A percentile compares a stretch with the other conserved stretches of the same genome.
phyloP scores from a whole-genome alignment of 2,113 vertebrate species.

The Seriola quinqueradiata region DNA sequence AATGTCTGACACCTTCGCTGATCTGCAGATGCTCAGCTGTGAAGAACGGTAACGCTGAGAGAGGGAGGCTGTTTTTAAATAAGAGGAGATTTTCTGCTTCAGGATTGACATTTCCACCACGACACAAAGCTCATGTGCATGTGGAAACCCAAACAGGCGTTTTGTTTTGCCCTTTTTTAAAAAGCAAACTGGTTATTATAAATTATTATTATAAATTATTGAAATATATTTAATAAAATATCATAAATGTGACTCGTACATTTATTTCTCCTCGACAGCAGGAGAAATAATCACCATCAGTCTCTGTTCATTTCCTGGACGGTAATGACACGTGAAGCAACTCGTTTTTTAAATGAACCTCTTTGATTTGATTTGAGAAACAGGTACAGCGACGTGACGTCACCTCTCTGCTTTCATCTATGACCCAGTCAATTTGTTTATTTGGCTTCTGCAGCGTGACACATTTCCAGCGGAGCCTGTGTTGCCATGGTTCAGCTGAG shows the following conservation, averaged over 20 bases:
- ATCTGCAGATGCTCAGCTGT: neutral
- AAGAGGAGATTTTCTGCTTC: conserved; percentile 2
- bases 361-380: neutral
- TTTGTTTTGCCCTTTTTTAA: neutral
- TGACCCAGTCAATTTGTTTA: conserved; percentile 41
- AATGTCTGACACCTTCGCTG: neutral
- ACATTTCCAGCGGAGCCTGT: conserved; percentile 32
- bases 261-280: conserved; percentile 3
- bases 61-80: neutral
- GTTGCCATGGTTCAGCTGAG: conserved; percentile 65
- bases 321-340: too few relatives aligned
- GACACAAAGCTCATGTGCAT: neutral
- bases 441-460: conserved; percentile 51
- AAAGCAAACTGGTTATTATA: neutral
- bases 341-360: neutral
- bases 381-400: neutral
- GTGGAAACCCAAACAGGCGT: neutral
- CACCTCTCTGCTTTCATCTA: conserved; percentile 36
- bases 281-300: neutral
- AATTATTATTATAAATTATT: too few relatives aligned
- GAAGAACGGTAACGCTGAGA: neutral
- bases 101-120: neutral
- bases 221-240: too few relatives aligned
- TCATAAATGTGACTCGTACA: neutral
- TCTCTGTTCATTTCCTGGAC: neutral